Evolutionary conservation across 2,888 invertebrate species (phyloP).

Genomic region (Allophyes oxyacanthae): DNA sequence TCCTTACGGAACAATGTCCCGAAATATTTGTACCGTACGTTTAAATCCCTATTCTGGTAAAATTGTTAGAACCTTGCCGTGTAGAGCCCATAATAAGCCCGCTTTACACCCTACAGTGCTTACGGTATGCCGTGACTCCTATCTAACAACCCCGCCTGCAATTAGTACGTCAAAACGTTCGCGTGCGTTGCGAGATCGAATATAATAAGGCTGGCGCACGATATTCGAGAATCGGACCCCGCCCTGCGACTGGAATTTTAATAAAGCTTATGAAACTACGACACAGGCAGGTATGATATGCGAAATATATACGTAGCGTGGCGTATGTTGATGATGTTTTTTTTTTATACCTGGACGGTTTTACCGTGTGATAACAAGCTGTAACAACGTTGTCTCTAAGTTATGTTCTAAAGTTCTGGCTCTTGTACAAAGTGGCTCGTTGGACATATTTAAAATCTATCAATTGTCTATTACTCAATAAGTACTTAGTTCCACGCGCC

Average conservation of each 20-base stretch:
- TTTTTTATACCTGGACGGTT: constrained; percentile 33
- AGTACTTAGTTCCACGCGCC: no score
- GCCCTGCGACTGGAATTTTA: constrained; percentile 65
- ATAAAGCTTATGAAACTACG: constrained; percentile 65
- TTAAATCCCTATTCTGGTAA: constrained; percentile 59
- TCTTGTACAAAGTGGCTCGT: constrained; percentile 2
- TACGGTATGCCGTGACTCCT: constrained; percentile 66
- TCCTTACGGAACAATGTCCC: constrained; percentile 60
- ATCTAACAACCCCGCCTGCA: constrained; percentile 69
- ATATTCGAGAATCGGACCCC: constrained; percentile 68
- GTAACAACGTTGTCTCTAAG: constrained; percentile 11
- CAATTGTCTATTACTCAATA: neutral
- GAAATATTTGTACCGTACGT: constrained; percentile 58
- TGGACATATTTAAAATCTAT: neutral
- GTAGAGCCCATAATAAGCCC: constrained; percentile 58
- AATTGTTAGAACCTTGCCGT: constrained; percentile 52
- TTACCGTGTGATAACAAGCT: constrained; percentile 9
- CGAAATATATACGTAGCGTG: constrained; percentile 46
- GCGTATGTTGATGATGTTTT: constrained; percentile 15
- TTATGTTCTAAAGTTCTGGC: constrained; percentile 11
- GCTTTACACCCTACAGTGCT: constrained; percentile 52
- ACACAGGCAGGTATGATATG: constrained; percentile 50
- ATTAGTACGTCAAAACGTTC: constrained; percentile 76
- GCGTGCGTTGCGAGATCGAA: constrained; percentile 78
- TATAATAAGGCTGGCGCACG: constrained; percentile 79